Conservation (phyloP, 2,797 vertebrate genomes). For the Halcyon smyrnensis region DNA sequence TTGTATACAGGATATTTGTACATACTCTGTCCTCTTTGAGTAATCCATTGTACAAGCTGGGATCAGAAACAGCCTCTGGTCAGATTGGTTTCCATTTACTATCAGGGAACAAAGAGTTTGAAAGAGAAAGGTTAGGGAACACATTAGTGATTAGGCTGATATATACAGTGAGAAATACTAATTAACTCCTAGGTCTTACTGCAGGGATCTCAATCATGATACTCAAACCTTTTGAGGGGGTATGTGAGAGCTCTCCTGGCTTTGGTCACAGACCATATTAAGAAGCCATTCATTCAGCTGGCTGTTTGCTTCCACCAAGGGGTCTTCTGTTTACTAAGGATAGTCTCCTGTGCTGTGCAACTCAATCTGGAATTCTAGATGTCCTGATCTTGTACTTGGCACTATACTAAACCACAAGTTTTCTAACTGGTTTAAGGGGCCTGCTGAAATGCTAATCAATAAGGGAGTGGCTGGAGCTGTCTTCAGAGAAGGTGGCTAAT, state of each 20-base stretch:
- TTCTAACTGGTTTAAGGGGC: background rate
- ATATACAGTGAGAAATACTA: background rate
- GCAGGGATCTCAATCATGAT: background rate
- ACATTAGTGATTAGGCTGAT: background rate
- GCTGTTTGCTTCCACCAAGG: background rate
- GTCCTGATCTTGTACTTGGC: background rate
- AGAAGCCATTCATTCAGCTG: background rate
- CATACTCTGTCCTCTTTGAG: background rate
- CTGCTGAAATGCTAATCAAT: background rate
- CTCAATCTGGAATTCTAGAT: background rate
- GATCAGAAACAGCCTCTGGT: background rate
- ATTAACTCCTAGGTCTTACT: background rate
- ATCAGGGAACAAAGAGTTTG: background rate
- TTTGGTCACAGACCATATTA: background rate
- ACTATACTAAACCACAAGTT: background rate
- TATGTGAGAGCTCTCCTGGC: background rate
- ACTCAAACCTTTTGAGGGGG: background rate
- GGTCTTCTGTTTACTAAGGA: background rate
- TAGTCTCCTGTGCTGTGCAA: background rate
- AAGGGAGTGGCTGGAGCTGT: background rate
- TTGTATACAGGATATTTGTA: background rate
- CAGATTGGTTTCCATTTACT: background rate
- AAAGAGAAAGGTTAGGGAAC: background rate
- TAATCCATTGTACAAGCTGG: background rate
- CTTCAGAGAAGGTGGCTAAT: background rate